Conservation (phyloP, 2,113 vertebrate species). For the Marmota flaviventris region DNA sequence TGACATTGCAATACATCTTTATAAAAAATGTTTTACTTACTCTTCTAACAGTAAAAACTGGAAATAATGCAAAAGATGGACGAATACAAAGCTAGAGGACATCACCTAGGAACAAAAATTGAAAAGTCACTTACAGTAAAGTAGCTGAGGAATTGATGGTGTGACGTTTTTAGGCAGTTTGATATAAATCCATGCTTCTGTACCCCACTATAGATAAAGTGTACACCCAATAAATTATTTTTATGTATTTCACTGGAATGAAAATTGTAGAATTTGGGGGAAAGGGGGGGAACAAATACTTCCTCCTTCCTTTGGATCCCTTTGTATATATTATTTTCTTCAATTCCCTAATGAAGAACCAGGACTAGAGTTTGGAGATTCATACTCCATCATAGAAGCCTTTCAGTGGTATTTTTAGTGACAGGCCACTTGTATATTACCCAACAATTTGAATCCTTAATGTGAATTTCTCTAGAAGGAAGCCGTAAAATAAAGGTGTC, state of each 20-base stretch:
- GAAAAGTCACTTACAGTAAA: neutral
- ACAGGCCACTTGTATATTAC: neutral
- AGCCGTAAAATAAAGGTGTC: neutral
- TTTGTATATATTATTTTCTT: neutral
- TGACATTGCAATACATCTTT: neutral
- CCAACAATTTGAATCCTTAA: neutral
- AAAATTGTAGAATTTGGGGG: neutral
- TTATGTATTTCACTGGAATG: neutral
- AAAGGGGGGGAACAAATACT: neutral
- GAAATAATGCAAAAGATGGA: slow-evolving; percentile 19
- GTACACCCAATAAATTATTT: neutral
- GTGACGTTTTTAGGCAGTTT: neutral
- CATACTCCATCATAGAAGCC: neutral
- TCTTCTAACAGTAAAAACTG: neutral
- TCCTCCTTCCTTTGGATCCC: neutral
- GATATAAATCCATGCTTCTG: neutral
- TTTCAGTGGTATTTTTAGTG: neutral
- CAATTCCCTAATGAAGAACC: neutral
- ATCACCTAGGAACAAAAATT: neutral
- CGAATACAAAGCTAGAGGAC: neutral
- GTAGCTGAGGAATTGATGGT: neutral
- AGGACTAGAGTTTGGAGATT: neutral
- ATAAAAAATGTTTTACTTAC: slow-evolving; percentile 20
- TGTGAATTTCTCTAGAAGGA: neutral
- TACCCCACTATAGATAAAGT: neutral